Evolutionary conservation across 2,888 invertebrate species (phyloP).

Genomic region (Creontiades dilutus): DNA sequence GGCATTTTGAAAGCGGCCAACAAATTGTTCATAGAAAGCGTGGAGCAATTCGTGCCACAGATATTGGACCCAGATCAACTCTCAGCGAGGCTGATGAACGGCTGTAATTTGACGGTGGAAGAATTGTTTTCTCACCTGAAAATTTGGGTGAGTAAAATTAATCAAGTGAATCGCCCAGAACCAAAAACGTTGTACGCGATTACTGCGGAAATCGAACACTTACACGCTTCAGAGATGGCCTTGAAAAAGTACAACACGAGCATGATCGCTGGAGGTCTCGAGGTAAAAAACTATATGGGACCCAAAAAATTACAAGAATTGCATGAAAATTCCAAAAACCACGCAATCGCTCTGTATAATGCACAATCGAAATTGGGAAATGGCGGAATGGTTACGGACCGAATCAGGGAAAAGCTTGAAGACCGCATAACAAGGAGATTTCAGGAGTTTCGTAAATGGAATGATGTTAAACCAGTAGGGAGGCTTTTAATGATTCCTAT

Average conservation of each 20-base stretch:
- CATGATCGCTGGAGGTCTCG: not conserved
- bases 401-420: not conserved
- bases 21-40: not conserved
- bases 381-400: not conserved
- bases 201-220: not conserved
- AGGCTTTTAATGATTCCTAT: not conserved
- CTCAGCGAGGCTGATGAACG: not conserved
- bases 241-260: conserved; percentile 1
- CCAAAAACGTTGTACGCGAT: conserved; percentile 20
- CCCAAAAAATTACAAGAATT: not conserved
- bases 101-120: not conserved
- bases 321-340: not conserved
- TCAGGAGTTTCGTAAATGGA: not conserved
- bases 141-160: conserved; percentile 4
- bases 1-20: not conserved
- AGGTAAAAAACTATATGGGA: not conserved
- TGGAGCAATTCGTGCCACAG: not conserved
- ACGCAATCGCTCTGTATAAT: not conserved
- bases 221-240: not conserved
- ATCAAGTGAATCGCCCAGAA: not conserved
- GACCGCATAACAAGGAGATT: not conserved
- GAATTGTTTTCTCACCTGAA: not conserved
- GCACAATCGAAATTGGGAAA: not conserved
- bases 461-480: not conserved
- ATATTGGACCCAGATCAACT: conserved; percentile 29